phyloP scores from a whole-genome alignment of 2,797 vertebrate species.

The Phrynocephalus guinanensis region DNA sequence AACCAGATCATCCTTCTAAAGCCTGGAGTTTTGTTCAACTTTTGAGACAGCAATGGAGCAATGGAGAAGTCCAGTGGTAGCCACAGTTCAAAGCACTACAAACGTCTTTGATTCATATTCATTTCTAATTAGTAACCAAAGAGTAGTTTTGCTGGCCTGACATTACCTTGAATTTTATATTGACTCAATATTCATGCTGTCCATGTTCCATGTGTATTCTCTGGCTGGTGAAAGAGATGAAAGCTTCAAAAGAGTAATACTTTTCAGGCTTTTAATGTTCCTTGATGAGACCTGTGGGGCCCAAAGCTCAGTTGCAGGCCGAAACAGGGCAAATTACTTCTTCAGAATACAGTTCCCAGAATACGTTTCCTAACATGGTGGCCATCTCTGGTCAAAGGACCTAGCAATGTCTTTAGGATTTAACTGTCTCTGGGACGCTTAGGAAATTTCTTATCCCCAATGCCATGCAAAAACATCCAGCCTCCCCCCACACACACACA shows the following conservation, averaged over 20 bases:
- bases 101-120: conserved; percentile 15
- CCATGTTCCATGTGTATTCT: background rate
- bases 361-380: no score
- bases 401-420: conserved; percentile 1
- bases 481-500: background rate
- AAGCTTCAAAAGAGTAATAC: conserved; percentile 11
- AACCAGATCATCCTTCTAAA: conserved; percentile 8
- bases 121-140: conserved; percentile 31
- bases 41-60: conserved; percentile 10
- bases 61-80: conserved; percentile 14
- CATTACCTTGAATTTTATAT: background rate
- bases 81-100: conserved; percentile 10
- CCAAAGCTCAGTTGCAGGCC: no score
- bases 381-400: background rate
- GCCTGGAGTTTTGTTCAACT: conserved; percentile 13
- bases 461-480: background rate
- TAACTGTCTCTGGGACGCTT: background rate
- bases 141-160: conserved; percentile 9
- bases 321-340: no score
- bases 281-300: background rate
- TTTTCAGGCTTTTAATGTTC: background rate
- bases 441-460: background rate
- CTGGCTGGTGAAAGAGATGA: background rate
- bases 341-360: no score
- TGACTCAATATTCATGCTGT: conserved; percentile 18